A percentile compares a stretch with the other conserved stretches of the same genome.
These are phyloP conservation scores for Anthophora plumipes DNA, from an alignment of 2,888 invertebrate species.

Conservation along the genomic window DNA sequence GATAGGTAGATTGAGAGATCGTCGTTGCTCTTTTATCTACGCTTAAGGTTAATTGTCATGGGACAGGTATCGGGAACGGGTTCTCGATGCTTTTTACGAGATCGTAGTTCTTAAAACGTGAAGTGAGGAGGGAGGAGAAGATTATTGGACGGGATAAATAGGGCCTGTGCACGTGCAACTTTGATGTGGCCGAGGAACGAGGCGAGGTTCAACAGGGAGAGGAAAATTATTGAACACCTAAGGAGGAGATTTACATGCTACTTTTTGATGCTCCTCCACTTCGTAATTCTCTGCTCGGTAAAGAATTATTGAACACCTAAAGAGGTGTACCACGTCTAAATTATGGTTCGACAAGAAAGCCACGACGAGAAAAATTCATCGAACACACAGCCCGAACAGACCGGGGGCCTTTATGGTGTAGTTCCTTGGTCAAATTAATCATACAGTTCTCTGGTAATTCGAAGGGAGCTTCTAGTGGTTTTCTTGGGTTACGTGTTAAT, in stretches of 20 bases:
- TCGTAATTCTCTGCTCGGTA: constrained; percentile 19
- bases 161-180: constrained; percentile 11
- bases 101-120: constrained; percentile 1
- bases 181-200: constrained; percentile 8
- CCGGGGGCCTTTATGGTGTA: background rate
- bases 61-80: background rate
- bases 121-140: constrained; percentile 1
- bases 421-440: constrained; percentile 31
- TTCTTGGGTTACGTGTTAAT: constrained; percentile 27
- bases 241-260: constrained; percentile 21
- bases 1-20: background rate
- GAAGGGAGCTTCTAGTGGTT: background rate
- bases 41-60: background rate
- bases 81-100: constrained; percentile 2
- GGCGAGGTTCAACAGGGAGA: background rate
- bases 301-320: constrained; percentile 23
- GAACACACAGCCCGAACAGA: background rate
- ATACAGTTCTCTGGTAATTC: constrained; percentile 1
- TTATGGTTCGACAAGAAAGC: constrained; percentile 23
- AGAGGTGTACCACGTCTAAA: constrained; percentile 13
- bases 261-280: constrained; percentile 21
- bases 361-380: background rate
- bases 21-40: too few relatives aligned
- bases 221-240: constrained; percentile 34
- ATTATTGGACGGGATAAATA: constrained; percentile 10